Percentiles rank a stretch among this genome's conserved stretches.
Conservation (phyloP, 1,140 invertebrate genomes). For the Calephelis virginiensis region DNA sequence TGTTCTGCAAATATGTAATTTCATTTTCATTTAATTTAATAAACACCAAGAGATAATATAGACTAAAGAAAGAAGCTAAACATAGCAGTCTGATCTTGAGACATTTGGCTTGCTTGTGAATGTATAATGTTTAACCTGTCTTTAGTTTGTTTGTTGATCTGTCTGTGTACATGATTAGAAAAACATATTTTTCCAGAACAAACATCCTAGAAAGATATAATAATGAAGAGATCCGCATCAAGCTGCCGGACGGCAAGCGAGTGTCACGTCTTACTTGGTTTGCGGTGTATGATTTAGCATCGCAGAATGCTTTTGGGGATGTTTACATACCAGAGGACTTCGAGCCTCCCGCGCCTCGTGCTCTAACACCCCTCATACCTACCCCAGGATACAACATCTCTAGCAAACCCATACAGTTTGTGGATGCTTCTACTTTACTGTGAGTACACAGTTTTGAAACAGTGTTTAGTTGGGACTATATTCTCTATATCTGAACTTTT, state of each 20-base stretch:
- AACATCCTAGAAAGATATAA: conserved; percentile 92
- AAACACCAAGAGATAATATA: no score
- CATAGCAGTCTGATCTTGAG: no score
- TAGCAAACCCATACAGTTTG: conserved; percentile 83
- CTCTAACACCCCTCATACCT: conserved; percentile 84
- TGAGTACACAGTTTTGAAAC: conserved; percentile 32
- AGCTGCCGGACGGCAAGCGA: conserved; percentile 91
- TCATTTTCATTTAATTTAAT: no score
- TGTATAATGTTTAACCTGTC: no score
- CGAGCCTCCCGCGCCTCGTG: conserved; percentile 88
- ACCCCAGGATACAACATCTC: conserved; percentile 82
- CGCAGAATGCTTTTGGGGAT: conserved; percentile 93
- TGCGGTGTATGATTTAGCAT: conserved; percentile 91
- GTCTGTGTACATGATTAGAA: no score
- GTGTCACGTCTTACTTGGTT: conserved; percentile 95
- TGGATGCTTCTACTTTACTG: conserved; percentile 90
- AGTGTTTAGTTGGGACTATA: no score
- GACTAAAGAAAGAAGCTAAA: no score
- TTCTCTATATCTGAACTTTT: no score
- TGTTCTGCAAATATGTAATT: no score
- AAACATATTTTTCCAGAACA: conserved; percentile 80
- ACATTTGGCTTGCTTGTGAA: no score
- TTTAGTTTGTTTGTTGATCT: no score
- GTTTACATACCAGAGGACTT: conserved; percentile 95
- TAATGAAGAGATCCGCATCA: conserved; percentile 91